Evolutionary conservation across 2,888 invertebrate species (phyloP), one percentile per base, ranked within the genome.

Genomic region (Acleris literana): DNA sequence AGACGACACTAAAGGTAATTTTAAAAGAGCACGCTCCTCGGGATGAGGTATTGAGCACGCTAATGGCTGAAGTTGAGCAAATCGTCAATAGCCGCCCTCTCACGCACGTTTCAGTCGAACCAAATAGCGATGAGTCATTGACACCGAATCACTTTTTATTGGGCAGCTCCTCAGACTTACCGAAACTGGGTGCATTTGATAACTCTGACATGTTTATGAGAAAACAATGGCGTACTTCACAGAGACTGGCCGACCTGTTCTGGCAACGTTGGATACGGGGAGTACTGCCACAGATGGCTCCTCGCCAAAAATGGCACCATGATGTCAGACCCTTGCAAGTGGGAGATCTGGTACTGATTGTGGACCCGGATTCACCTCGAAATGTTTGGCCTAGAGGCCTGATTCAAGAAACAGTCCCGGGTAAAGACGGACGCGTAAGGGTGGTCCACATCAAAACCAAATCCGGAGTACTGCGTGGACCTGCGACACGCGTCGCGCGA

Each of bases 1-100:
- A 48, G 7, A 17, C 48, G 1, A 3, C 48, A 2, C 17, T 48
- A 16, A 48, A 48, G 48, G 48, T 48, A 2, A 48, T 48, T 18
- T 48, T 48, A 17, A 48, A 48, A n/a, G 48, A 48, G 18, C 48
- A 48, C n/a, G 61, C 61, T n/a, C 63, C 63, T 5, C 29, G 33
- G 11, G 55, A 46, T 11, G 63, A 63, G 17, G 39, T 48, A 4
- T n/a, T 63, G 3, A n/a, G 7, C 17, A 63, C 63, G 7, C 25
- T 63, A 20, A 18, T 63, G 16, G 48, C 63, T 13, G 63, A 63
- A 63, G 55, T 43, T 5, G 63, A 63, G 48, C 25, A 46, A 7
- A 46, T 33, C 2, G 55, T 63, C 7, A 63, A 63, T 29, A 55
- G 87, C 54, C 88, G 74, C 75, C 85, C 86, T 69, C 81, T 86